Base-by-base conservation (phyloP, 2,797 vertebrate genomes). In the Gymnoscopelus braueri region DNA sequence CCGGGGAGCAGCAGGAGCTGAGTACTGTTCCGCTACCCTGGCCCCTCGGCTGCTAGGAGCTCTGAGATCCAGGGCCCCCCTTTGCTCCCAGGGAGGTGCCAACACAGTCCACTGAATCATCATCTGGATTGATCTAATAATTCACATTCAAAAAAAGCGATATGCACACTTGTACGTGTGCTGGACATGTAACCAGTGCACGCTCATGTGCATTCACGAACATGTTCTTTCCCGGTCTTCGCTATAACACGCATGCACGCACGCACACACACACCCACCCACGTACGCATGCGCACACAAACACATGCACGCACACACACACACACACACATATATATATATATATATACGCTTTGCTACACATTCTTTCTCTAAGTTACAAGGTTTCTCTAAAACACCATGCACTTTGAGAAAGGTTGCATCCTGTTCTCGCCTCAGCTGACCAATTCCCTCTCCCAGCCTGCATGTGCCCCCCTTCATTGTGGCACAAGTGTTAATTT, bases 51-150 rank as follows among this genome's bases (percentile, higher is more conserved):
- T 10, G 11, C 19, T 26, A 26, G 77, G 83, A 82, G 81, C 81
- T 84, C 79, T 87, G 81, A 83, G 84, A 89, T 87, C 80, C 74
- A 29, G 26, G 26, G 26, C 2, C 26, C 81, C 81, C 4, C 48
- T 58, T 50, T 14, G 29, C 11, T 44, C 39, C 39, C 6, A 44
- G n/a, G 12, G 14, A 39, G 49, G 65, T 82, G 77, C 84, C 88
- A 86, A 88, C 87, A 85, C 81, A 90, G 87, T 90, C 87, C 89
- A 87, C 76, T 78, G 71, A 65, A 89, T 88, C 84, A 91, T 88
- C 85, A 86, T 89, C 77, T 71, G 76, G 73, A 80, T 70, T 81
- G 80, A 88, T 88, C 75, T 58, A 11, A 58, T 51, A 13, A 51
- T 51, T 51, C 49, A 51, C 53, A 57, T 44, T 44, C 7, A 6